These are phyloP conservation scores for Natrix natrix DNA, from an alignment of 2,797 vertebrate species.

Conservation along the genomic window DNA sequence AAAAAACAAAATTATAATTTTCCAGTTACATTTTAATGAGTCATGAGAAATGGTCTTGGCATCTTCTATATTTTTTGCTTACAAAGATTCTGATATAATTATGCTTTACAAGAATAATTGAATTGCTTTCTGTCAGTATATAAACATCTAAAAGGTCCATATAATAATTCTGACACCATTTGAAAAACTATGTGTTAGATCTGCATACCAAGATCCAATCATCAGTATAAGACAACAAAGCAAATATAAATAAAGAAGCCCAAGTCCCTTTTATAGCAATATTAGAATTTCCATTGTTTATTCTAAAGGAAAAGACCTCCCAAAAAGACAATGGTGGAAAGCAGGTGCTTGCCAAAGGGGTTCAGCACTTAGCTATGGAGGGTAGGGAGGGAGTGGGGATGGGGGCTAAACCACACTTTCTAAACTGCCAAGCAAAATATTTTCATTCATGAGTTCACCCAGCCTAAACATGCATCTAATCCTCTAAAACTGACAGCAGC, in stretches of 20 bases:
- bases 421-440: constrained; percentile 81
- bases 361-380: constrained; percentile 49
- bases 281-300: constrained; percentile 69
- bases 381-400: not conserved
- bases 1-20: not conserved
- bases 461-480: constrained; percentile 93
- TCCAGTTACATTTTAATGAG: not conserved
- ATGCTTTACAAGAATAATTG: constrained; percentile 26
- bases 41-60: not conserved
- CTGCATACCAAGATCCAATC: constrained; percentile 46
- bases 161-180: constrained; percentile 59
- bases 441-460: constrained; percentile 87
- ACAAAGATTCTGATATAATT: constrained; percentile 46
- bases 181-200: constrained; percentile 54
- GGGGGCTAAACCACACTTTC: constrained; percentile 58
- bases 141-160: constrained; percentile 60
- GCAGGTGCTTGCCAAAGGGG: constrained; percentile 61
- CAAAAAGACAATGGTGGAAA: constrained; percentile 63
- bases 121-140: constrained; percentile 46
- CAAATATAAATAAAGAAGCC: constrained; percentile 63
- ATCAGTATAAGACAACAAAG: constrained; percentile 58
- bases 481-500: constrained; percentile 81
- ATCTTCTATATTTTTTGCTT: constrained; percentile 35
- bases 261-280: constrained; percentile 58
- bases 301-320: constrained; percentile 62